These are phyloP conservation scores for Rhagologus leucostigma DNA, from an alignment of 2,113 vertebrate species.

Conservation along the genomic window DNA sequence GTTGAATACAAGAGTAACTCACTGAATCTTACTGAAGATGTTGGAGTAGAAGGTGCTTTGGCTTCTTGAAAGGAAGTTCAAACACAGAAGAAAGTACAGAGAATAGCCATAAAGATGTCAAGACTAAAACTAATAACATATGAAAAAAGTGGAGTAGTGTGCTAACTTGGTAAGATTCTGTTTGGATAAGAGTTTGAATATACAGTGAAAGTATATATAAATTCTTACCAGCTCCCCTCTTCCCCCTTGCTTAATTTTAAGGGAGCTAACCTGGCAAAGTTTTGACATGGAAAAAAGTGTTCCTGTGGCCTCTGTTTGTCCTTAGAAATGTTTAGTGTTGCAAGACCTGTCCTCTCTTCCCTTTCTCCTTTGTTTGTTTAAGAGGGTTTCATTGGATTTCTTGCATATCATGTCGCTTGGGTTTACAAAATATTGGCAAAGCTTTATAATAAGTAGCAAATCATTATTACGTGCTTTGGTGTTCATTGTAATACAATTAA, in stretches of 20 bases:
- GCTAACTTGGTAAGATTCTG: neutral
- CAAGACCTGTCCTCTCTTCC: constrained; percentile 23
- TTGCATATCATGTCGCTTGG: constrained; percentile 57
- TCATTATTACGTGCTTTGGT: constrained; percentile 74
- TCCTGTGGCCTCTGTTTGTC: constrained; percentile 37
- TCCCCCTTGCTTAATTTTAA: neutral
- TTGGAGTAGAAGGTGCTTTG: neutral
- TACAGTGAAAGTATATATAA: neutral
- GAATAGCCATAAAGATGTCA: neutral
- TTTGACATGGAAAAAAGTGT: neutral
- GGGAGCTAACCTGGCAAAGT: neutral
- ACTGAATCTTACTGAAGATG: neutral
- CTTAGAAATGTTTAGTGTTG: constrained; percentile 26
- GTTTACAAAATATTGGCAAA: constrained; percentile 74
- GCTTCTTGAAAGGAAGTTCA: neutral
- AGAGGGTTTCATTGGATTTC: constrained; percentile 72
- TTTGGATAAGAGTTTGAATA: neutral
- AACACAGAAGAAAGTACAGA: neutral
- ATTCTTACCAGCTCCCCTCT: neutral
- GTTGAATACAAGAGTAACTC: neutral
- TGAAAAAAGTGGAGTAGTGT: neutral
- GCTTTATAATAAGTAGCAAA: constrained; percentile 77
- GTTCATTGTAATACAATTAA: constrained; percentile 72
- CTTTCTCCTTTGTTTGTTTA: constrained; percentile 57
- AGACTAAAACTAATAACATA: neutral